Evolutionary conservation across 2,113 vertebrate species (phyloP), one percentile per base, ranked within the genome.

Genomic region (Cranoglanis bouderius): DNA sequence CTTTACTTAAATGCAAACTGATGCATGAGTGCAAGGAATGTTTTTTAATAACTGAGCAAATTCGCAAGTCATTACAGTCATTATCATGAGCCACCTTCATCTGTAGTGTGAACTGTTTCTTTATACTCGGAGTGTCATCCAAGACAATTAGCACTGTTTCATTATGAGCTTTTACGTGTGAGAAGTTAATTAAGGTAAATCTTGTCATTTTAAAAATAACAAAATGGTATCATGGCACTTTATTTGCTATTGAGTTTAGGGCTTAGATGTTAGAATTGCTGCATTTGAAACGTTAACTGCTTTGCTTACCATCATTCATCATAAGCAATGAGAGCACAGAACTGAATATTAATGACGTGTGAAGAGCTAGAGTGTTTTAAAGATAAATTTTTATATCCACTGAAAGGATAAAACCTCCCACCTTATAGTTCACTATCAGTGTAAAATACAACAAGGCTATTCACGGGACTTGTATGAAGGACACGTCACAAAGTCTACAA

Each of bases 141-240:
- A 57, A 51, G 32, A 14, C 84, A 49, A 46, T 57, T 61, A 74
- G 16, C 7, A 18, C 14, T 61, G 74, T 65, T 63, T 81, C 53
- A 81, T 67, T 10, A 63, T 19, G n/a, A 21, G 75, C 43, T 38
- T 87, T 67, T 35, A 82, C 32, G 21, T 12, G 59, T 24, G 10
- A 87, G 57, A 87, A 26, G 57, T 51, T 82, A 82, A 87, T 70
- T 26, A 65, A n/a, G 35, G 8, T 51, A 61, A 77, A 87, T 6
- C 40, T 49, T 14, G 72, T 35, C 38, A 3, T 38, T 80, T 65
- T 38, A 38, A 46, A 80, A 80, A 63, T 57, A 24, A 59, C 84
- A 26, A 77, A 29, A 8, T 16, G 7, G 51, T 57, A 59, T 16
- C 26, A 19, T 4, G 53, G 59, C 13, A 86, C 53, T 43, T 43